phyloP scores from a whole-genome alignment of 2,888 invertebrate genomes.

The Cabera pusaria region DNA sequence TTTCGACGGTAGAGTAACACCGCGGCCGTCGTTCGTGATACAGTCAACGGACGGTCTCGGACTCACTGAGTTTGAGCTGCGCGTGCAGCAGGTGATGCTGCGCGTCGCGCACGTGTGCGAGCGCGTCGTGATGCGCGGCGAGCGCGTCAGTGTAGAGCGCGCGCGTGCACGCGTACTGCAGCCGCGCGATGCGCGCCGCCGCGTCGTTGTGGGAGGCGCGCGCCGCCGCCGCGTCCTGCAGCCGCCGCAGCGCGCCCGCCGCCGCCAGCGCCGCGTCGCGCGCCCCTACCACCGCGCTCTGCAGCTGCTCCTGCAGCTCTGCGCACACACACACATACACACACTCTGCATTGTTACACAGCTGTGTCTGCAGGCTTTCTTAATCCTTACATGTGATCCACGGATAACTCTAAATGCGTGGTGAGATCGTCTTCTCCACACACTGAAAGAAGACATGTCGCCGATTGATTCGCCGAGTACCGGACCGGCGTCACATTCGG shows the following conservation, averaged over 20 bases:
- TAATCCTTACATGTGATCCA: too few species aligned
- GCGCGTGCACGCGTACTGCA: conserved; percentile 74
- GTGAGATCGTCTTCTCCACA: too few species aligned
- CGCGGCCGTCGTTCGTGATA: too few species aligned
- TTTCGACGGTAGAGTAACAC: too few species aligned
- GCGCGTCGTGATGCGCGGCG: conserved; percentile 73
- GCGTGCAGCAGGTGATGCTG: conserved; percentile 80
- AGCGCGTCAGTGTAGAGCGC: conserved; percentile 76
- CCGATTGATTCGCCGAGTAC: too few species aligned
- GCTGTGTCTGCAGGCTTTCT: background rate
- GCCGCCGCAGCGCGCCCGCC: conserved; percentile 54
- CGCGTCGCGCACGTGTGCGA: conserved; percentile 76
- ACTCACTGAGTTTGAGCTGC: conserved; percentile 81
- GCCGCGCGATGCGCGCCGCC: conserved; percentile 73
- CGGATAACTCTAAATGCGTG: too few species aligned
- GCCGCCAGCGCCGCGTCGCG: conserved; percentile 78
- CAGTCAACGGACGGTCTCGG: background rate
- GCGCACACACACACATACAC: too few species aligned
- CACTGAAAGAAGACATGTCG: too few species aligned
- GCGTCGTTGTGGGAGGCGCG: conserved; percentile 63
- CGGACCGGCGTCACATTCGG: too few species aligned
- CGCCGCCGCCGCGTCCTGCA: conserved; percentile 42
- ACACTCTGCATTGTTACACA: too few species aligned
- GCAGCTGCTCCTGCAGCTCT: conserved; percentile 85
- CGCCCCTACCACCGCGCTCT: conserved; percentile 73